Percentiles rank a stretch among this genome's conserved stretches.
Conservation (phyloP, 2,113 vertebrate species). For the Tonatia bakeri region DNA sequence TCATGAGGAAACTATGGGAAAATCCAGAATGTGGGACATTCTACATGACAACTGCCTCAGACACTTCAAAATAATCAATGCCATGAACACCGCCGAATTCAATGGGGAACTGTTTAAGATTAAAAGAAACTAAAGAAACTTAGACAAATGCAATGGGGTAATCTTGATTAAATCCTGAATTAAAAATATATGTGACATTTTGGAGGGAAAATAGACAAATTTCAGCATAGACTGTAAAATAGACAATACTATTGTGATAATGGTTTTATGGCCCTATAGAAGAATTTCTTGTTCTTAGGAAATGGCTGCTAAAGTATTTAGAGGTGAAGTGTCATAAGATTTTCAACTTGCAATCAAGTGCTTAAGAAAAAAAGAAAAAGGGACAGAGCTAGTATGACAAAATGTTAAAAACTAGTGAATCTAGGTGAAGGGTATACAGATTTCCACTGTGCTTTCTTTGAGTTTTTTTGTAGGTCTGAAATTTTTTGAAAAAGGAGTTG, state of each 20-base stretch:
- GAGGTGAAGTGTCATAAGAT: neutral
- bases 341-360: neutral
- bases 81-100: conserved; percentile 18
- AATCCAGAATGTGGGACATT: neutral
- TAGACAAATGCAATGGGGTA: neutral
- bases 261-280: neutral
- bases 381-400: neutral
- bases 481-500: neutral
- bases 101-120: neutral
- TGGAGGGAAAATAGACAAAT: neutral
- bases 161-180: neutral
- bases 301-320: neutral
- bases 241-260: neutral
- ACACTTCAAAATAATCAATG: conserved; percentile 10
- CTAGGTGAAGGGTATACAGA: neutral
- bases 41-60: neutral
- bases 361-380: neutral
- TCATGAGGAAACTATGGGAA: neutral
- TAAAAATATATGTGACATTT: neutral
- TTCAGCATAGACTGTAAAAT: neutral
- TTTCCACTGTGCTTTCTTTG: conserved; percentile 10
- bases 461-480: neutral
- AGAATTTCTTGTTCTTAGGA: conserved; percentile 17
- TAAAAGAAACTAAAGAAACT: neutral
- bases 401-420: conserved; percentile 9